Conservation (phyloP, 2,797 vertebrate species). For the Sebastes steindachneri region DNA sequence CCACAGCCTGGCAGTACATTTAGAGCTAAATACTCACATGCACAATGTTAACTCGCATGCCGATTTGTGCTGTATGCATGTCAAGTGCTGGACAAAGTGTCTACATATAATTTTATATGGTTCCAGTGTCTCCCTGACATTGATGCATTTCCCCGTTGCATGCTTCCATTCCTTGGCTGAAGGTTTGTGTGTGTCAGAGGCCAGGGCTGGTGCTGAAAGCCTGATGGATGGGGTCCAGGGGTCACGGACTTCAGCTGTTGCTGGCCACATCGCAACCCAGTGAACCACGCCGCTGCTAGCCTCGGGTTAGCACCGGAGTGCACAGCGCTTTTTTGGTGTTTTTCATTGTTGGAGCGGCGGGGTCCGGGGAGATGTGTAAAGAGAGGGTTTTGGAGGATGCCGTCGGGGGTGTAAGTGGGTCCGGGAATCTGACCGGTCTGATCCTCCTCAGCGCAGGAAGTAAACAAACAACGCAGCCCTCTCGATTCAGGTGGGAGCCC, state of each 20-base stretch:
- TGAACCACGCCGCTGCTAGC: slow-evolving; percentile 30
- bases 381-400: slow-evolving; percentile 17
- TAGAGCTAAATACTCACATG: background rate
- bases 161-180: slow-evolving; percentile 50
- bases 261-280: slow-evolving; percentile 49
- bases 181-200: slow-evolving; percentile 62
- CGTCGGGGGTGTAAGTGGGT: background rate
- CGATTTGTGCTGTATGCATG: background rate
- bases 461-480: slow-evolving; percentile 13
- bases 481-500: background rate
- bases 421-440: background rate
- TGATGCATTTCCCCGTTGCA: slow-evolving; percentile 56
- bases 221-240: slow-evolving; percentile 73
- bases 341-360: background rate
- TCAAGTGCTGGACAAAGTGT: slow-evolving; percentile 18
- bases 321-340: slow-evolving; percentile 15
- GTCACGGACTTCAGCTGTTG: slow-evolving; percentile 78
- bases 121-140: slow-evolving; percentile 41
- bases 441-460: background rate
- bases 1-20: slow-evolving; percentile 27
- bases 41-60: slow-evolving; percentile 7
- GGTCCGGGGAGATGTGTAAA: background rate
- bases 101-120: slow-evolving; percentile 40
- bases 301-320: slow-evolving; percentile 13
- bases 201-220: slow-evolving; percentile 67